Evolutionary conservation across 2,797 vertebrate species (phyloP).

Genomic region (Varecia variegata): DNA sequence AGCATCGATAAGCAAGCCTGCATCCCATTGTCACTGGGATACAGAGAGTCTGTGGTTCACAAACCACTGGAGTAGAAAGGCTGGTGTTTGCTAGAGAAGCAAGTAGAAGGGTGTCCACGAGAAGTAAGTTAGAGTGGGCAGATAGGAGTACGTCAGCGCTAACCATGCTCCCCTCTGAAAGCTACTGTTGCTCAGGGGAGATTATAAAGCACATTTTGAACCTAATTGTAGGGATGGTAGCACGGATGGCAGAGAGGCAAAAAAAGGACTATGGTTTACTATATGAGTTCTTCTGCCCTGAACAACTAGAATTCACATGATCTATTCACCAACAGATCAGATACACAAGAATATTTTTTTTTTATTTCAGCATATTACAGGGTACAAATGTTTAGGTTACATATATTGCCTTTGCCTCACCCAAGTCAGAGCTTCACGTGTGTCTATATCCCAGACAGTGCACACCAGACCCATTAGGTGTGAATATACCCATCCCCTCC

Average conservation of each 20-base stretch:
- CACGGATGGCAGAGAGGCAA: background rate
- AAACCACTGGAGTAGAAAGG: background rate
- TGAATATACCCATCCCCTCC: too few species aligned
- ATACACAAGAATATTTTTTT: background rate
- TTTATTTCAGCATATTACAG: too few species aligned
- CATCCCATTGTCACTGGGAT: too few species aligned
- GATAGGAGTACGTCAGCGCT: background rate
- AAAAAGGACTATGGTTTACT: background rate
- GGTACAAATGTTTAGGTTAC: too few species aligned
- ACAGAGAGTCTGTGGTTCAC: background rate
- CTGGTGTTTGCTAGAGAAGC: background rate
- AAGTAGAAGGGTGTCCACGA: accelerated
- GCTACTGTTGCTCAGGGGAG: background rate
- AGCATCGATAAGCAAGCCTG: background rate
- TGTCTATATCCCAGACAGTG: too few species aligned
- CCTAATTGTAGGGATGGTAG: accelerated
- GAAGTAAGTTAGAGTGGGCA: accelerated
- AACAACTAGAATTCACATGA: background rate
- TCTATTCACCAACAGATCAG: background rate
- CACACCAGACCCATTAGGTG: too few species aligned
- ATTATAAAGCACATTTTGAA: background rate
- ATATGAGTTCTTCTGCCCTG: background rate
- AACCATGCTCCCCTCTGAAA: background rate
- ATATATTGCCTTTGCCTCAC: too few species aligned
- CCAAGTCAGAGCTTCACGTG: too few species aligned